phyloP scores from a whole-genome alignment of 2,888 invertebrate genomes.

The Hoplodrina ambigua region DNA sequence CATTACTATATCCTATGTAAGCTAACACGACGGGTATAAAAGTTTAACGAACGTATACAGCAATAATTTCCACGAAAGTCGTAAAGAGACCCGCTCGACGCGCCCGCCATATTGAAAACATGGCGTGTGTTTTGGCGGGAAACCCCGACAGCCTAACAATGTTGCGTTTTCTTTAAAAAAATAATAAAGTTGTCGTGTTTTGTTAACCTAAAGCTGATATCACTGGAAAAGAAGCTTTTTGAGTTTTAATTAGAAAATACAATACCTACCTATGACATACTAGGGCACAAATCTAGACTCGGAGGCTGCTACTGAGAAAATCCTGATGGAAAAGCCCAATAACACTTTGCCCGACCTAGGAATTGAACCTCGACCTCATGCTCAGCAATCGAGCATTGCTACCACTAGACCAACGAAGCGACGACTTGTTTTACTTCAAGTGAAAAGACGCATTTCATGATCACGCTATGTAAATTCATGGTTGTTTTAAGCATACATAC shows the following conservation, averaged over 20 bases:
- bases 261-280: too few species aligned
- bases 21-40: slow-evolving; percentile 79
- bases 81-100: slow-evolving; percentile 79
- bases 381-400: too few species aligned
- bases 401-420: too few species aligned
- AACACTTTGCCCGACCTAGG: too few species aligned
- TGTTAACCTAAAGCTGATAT: slow-evolving; percentile 7
- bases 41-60: slow-evolving; percentile 84
- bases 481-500: slow-evolving; percentile 25
- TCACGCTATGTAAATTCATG: slow-evolving; percentile 32
- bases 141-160: slow-evolving; percentile 57
- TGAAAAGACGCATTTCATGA: slow-evolving; percentile 1
- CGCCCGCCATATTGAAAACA: slow-evolving; percentile 81
- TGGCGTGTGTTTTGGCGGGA: slow-evolving; percentile 83
- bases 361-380: too few species aligned
- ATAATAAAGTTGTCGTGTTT: slow-evolving; percentile 10
- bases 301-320: too few species aligned
- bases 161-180: slow-evolving; percentile 51
- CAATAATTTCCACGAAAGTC: slow-evolving; percentile 87
- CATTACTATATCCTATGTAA: slow-evolving; percentile 76
- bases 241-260: too few species aligned
- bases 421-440: neutral
- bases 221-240: neutral
- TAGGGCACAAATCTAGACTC: too few species aligned
- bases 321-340: too few species aligned